These are phyloP conservation scores for Gryllus longicercus DNA, from an alignment of 2,888 invertebrate genomes.

Conservation along the genomic window DNA sequence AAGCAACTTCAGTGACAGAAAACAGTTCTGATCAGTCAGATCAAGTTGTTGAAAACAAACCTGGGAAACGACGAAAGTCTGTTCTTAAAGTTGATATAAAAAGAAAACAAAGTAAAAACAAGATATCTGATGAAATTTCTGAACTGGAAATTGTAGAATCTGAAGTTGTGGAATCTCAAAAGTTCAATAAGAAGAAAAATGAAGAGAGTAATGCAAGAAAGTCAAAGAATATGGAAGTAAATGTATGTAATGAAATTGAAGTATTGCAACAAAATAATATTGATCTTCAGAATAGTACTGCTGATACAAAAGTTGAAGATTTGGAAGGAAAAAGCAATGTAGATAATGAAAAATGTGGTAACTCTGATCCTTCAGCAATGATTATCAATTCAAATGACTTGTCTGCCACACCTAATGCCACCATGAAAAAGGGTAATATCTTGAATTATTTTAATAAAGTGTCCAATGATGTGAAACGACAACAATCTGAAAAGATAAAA, in stretches of 20 bases:
- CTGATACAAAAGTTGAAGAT: conserved; percentile 4
- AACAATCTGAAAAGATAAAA: conserved; percentile 28
- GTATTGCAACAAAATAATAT: not conserved
- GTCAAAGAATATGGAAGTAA: not conserved
- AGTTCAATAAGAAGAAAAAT: not conserved
- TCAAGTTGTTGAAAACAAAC: too few species aligned
- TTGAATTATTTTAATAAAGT: conserved; percentile 59
- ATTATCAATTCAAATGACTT: too few species aligned
- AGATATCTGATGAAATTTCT: not conserved
- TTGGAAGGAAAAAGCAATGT: too few species aligned
- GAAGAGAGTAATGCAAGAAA: not conserved
- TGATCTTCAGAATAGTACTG: not conserved
- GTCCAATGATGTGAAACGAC: conserved; percentile 44
- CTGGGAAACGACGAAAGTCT: not conserved
- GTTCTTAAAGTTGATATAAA: not conserved
- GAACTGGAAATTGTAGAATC: not conserved
- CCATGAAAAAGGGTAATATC: conserved; percentile 56
- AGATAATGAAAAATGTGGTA: too few species aligned
- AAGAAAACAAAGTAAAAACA: not conserved
- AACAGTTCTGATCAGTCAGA: too few species aligned
- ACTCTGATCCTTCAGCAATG: too few species aligned
- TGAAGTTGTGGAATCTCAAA: not conserved
- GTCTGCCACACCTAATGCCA: not conserved
- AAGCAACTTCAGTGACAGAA: not conserved
- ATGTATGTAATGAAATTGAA: not conserved